phyloP scores from a whole-genome alignment of 2,888 invertebrate genomes.

The Oasisia sp. region DNA sequence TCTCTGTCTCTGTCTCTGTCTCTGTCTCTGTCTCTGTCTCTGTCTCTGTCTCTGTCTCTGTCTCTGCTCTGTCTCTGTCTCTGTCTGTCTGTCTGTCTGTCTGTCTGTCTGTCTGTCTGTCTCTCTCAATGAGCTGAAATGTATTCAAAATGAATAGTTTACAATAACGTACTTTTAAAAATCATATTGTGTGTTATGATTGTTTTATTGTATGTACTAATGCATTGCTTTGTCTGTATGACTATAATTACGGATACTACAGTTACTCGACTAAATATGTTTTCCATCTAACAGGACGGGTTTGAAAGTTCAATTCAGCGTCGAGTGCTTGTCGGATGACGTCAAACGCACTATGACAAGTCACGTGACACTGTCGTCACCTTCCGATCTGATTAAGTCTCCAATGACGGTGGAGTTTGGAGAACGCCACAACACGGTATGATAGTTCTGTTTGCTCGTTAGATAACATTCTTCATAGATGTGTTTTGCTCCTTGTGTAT shows the following conservation, averaged over 20 bases:
- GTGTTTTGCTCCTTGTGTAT: background rate
- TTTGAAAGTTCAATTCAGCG: background rate
- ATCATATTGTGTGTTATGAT: background rate
- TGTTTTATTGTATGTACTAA: background rate
- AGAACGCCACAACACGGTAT: background rate
- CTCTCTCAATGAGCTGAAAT: too few relatives aligned
- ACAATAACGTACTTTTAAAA: too few relatives aligned
- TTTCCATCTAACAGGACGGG: background rate
- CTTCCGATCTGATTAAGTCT: background rate
- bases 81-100: too few relatives aligned
- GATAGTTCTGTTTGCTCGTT: background rate
- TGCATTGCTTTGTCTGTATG: background rate
- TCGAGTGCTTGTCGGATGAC: background rate
- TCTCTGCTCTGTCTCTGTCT: too few relatives aligned
- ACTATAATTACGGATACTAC: background rate
- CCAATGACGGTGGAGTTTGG: background rate
- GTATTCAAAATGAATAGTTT: too few relatives aligned
- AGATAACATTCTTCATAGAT: background rate
- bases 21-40: too few relatives aligned
- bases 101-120: too few relatives aligned
- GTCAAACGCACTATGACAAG: slow-evolving; percentile 5
- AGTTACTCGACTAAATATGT: background rate
- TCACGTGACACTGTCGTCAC: background rate
- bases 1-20: too few relatives aligned
- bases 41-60: too few relatives aligned